Percentiles rank a stretch among this genome's conserved stretches.
Evolutionary conservation across 2,888 invertebrate species (phyloP).

Genomic region (Drosophila eohydei): DNA sequence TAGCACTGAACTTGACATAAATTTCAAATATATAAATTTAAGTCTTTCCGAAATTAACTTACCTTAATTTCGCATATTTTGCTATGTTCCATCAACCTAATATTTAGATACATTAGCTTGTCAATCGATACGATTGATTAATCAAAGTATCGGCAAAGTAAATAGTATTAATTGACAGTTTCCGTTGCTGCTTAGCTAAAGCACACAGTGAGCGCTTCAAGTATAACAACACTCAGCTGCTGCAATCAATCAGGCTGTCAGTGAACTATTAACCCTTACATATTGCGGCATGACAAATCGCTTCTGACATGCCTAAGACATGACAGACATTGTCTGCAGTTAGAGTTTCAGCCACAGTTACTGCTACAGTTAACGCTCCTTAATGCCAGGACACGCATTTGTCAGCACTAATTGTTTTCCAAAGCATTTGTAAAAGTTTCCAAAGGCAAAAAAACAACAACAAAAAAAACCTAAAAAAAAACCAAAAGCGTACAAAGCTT

Average conservation of each 20-base stretch:
- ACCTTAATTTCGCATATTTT: background rate
- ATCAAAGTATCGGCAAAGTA: constrained; percentile 13
- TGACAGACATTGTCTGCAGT: constrained; percentile 50
- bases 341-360: constrained; percentile 12
- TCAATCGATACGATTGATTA: constrained; percentile 20
- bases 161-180: constrained; percentile 20
- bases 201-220: constrained; percentile 2
- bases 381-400: constrained; percentile 54
- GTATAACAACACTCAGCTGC: constrained; percentile 16
- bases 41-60: background rate
- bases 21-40: no score
- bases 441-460: background rate
- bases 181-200: background rate
- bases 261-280: constrained; percentile 59
- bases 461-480: background rate
- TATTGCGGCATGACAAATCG: constrained; percentile 69
- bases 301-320: constrained; percentile 40
- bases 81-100: background rate
- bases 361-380: constrained; percentile 17
- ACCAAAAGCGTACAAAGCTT: constrained; percentile 20
- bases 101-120: background rate
- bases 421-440: constrained; percentile 48
- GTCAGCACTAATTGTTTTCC: constrained; percentile 72
- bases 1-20: no score
- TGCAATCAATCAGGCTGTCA: constrained; percentile 64